Conservation (phyloP, 2,888 invertebrate species). For the Trissonchulus latispiculum region DNA sequence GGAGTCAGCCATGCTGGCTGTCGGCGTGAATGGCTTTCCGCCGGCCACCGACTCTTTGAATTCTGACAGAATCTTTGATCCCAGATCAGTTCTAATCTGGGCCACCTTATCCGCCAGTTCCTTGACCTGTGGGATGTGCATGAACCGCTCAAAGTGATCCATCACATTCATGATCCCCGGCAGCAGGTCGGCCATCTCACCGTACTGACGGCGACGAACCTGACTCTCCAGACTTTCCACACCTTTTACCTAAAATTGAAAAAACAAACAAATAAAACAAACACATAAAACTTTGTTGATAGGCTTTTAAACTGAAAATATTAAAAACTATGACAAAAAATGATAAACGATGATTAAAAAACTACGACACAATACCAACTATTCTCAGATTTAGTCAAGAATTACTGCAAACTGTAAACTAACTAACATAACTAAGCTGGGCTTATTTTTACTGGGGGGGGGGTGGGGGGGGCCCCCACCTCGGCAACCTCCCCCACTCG, state of each 20-base stretch:
- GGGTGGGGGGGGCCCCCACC: too few species aligned
- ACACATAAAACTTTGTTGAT: not conserved
- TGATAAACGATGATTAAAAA: too few species aligned
- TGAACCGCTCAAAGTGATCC: conserved; percentile 81
- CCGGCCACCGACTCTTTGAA: conserved; percentile 59
- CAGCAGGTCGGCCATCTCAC: conserved; percentile 80
- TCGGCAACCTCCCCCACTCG: too few species aligned
- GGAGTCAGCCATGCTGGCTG: conserved; percentile 54
- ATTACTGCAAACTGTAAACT: too few species aligned
- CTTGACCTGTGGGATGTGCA: conserved; percentile 79
- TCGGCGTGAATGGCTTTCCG: not conserved
- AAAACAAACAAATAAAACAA: too few species aligned
- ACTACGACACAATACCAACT: too few species aligned
- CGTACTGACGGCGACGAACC: conserved; percentile 61
- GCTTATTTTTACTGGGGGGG: too few species aligned
- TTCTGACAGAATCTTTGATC: conserved; percentile 76
- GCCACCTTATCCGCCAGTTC: conserved; percentile 64
- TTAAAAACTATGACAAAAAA: too few species aligned
- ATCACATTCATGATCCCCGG: conserved; percentile 93
- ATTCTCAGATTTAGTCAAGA: too few species aligned
- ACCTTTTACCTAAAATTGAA: not conserved
- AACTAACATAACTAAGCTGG: too few species aligned
- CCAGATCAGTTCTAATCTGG: conserved; percentile 59
- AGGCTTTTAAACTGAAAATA: too few species aligned
- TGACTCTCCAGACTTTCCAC: conserved; percentile 8